Base-by-base conservation (phyloP, 1,140 invertebrate species). In the Teleopsis dalmanni region DNA sequence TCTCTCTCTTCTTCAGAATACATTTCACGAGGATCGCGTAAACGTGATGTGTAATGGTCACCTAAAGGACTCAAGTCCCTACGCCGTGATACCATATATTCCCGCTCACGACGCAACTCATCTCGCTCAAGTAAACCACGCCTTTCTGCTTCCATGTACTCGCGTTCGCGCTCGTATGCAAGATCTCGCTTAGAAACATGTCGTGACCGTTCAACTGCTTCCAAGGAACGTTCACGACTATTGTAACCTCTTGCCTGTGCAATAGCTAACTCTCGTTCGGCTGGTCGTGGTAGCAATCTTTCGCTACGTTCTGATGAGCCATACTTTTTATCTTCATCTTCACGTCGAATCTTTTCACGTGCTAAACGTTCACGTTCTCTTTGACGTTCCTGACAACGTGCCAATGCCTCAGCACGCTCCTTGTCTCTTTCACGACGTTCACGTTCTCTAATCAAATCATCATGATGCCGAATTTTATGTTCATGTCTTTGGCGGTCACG, bases 291-390 rank as follows among this genome's bases (percentile, higher is more conserved):
- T 22, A 56, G 19, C 8, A 57, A 26, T 8, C 54, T 49, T 4
- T 53, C 47, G 8, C 53, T 38, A 11, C 46, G 45, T 23, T 43
- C 19, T 27, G 29, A 13, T 11, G 23, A 35, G 19, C 18, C 49
- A 33, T 61, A 59, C 13, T 57, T 58, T 43, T 51, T 68, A 53
- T 62, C 74, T 55, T 57, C 65, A 50, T 58, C 75, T 60, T 62
- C 74, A 51, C 59, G 71, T 42, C 58, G 69, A 57, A 56, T 59
- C 49, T 63, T 76, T 57, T 70, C 64, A n/a, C 57, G 72, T 46
- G 67, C 67, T 51, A 77, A 65, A 48, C 81, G 72, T 52, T 83
- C 81, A 5, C 81, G 70, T 48, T 81, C 81, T 46, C 81, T 72
- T 50, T 78, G 76, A 8, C 76, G 66, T 49, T 78, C 77, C 55